These are phyloP conservation scores for Brassicogethes aeneus DNA, from an alignment of 2,888 invertebrate genomes.

Conservation along the genomic window DNA sequence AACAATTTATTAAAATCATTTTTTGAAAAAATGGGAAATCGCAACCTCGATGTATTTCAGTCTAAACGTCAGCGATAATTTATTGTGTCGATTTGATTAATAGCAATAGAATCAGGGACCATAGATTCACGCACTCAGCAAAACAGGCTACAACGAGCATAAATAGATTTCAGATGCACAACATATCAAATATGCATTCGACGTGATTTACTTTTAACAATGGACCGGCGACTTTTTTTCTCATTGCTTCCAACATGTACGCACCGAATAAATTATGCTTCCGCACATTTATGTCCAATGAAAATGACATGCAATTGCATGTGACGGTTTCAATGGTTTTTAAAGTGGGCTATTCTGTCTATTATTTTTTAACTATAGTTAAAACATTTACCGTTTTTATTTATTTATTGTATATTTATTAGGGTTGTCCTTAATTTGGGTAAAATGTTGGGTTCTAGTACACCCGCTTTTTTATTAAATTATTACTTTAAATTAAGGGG, in stretches of 20 bases:
- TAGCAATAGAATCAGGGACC: background rate
- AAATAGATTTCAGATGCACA: conserved; percentile 15
- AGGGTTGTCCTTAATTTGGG: no score
- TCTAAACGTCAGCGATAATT: no score
- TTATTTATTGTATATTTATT: no score
- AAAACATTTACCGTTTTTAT: no score
- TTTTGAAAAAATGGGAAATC: no score
- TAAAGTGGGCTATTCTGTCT: background rate
- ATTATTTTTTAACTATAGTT: no score
- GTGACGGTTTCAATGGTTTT: conserved; percentile 6
- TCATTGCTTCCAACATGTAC: conserved; percentile 7
- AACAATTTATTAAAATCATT: no score
- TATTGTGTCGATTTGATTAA: background rate
- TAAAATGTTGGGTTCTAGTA: no score
- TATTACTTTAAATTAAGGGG: no score
- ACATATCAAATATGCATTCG: conserved; percentile 18
- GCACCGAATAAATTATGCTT: conserved; percentile 9
- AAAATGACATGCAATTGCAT: background rate
- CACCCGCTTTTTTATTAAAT: no score
- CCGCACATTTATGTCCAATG: conserved; percentile 7
- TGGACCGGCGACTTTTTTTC: conserved; percentile 17
- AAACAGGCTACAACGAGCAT: conserved; percentile 15
- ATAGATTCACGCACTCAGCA: conserved; percentile 9
- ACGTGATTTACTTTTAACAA: conserved; percentile 19
- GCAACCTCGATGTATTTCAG: no score